Conservation (phyloP, 2,888 invertebrate species). For the Microplitis manilae region DNA sequence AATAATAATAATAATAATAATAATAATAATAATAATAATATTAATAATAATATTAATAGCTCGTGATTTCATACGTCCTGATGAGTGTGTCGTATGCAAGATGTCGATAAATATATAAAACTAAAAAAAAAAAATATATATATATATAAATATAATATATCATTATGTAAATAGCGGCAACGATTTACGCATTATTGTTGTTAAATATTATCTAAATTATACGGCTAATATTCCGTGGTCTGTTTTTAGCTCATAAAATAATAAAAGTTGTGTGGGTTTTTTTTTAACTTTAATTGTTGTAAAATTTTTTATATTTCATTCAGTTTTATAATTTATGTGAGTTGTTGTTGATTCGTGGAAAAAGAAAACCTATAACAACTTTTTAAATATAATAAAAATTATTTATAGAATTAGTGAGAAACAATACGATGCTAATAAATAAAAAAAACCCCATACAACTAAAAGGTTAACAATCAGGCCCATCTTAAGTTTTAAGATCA, state of each 20-base stretch:
- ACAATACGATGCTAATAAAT: background rate
- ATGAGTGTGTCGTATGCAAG: slow-evolving; percentile 23
- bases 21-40: slow-evolving; percentile 12
- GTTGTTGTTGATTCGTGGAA: background rate
- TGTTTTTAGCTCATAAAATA: slow-evolving; percentile 19
- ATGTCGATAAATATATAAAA: slow-evolving; percentile 24
- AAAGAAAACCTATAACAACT: background rate
- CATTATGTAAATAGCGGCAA: slow-evolving; percentile 47
- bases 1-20: slow-evolving; percentile 22
- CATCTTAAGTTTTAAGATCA: background rate
- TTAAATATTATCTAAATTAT: slow-evolving; percentile 27
- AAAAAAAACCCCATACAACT: background rate
- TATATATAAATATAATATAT: slow-evolving; percentile 21
- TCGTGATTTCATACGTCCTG: slow-evolving; percentile 37
- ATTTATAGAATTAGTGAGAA: background rate
- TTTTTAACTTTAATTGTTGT: slow-evolving; percentile 8
- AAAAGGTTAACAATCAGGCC: background rate
- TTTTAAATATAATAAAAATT: background rate
- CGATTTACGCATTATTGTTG: slow-evolving; percentile 44
- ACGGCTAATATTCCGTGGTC: slow-evolving; percentile 1
- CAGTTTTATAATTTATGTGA: background rate
- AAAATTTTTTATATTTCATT: background rate
- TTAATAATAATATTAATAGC: slow-evolving; percentile 22
- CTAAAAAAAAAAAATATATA: slow-evolving; percentile 22
- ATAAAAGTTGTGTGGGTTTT: background rate